phyloP scores from a whole-genome alignment of 2,888 invertebrate genomes.

The Xestoiulus laeticollis region DNA sequence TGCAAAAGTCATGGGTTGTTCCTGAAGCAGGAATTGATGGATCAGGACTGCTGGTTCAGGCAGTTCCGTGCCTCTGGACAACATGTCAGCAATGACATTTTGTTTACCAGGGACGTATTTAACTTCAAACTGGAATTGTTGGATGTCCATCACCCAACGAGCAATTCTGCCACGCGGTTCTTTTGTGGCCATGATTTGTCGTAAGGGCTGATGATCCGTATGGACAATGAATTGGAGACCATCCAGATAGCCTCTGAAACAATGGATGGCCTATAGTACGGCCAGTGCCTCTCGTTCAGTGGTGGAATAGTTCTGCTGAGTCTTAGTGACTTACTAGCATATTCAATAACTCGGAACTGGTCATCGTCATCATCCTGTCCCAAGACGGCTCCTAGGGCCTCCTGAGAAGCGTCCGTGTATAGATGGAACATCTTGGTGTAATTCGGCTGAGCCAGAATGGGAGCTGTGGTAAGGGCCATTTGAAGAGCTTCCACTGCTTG shows the following conservation, averaged over 20 bases:
- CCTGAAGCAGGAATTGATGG: not conserved
- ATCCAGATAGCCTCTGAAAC: not conserved
- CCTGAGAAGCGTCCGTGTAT: not conserved
- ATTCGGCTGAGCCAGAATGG: too few species aligned
- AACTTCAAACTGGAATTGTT: not conserved
- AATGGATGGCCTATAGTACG: slow-evolving; percentile 56
- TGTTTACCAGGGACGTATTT: not conserved
- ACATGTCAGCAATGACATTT: not conserved
- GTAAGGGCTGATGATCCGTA: not conserved
- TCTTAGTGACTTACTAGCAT: slow-evolving; percentile 54
- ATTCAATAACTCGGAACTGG: slow-evolving; percentile 54
- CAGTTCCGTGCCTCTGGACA: not conserved
- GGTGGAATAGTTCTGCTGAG: slow-evolving; percentile 58
- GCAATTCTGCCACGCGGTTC: not conserved
- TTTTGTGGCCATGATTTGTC: not conserved
- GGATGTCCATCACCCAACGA: not conserved
- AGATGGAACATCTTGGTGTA: not conserved
- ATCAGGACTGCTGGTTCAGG: not conserved
- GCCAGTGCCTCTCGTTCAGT: slow-evolving; percentile 59
- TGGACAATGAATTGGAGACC: not conserved
- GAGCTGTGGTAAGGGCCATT: too few species aligned
- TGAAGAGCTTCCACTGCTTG: too few species aligned
- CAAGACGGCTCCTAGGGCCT: not conserved
- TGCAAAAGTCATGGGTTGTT: not conserved
- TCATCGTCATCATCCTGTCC: not conserved